Evolutionary conservation across 35 echinoderm and acorn worm species (phyloP), one percentile per base, ranked within the genome.

Genomic region (Apostichopus parvimensis): DNA sequence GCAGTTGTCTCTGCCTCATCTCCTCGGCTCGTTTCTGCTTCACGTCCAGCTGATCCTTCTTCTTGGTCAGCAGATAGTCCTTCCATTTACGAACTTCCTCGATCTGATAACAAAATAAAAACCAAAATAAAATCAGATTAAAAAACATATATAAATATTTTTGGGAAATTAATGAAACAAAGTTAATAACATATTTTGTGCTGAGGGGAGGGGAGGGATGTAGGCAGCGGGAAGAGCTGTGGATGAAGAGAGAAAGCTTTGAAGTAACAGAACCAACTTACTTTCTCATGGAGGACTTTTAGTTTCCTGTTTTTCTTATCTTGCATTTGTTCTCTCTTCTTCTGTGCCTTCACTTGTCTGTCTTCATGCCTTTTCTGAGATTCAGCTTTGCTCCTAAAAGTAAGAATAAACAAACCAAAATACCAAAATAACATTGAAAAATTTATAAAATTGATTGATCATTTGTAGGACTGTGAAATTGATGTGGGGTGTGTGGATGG

Each of bases 311-410:
- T 79, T 80, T 96, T 96, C 20, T 94, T 93, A 55, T 94, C 95
- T 13, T 79, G 78, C 14, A 98, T 76, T 13, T 92, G 20, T 83
- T 93, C 97, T 56, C 97, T 82, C 88, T 96, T 93, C 93, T 91
- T 89, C 55, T 99, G 95, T 6, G 95, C 95, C 64, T 92, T 93
- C 9, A 79, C 90, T 61, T 99, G 95, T 15, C 95, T 94, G 57
- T 99, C 95, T 59, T 99, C 97, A 76, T 99, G 97, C 62, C 95
- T 89, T 70, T 94, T 96, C 92, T 96, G 94, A 78, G 95, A 79
- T 65, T 99, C 97, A 75, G 94, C 97, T 92, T 93, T 91, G 15
- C 95, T 96, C 91, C 97, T 99, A 71, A 18, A 82, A 4, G 25
- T 28, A 14, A 64, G 97, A 98, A 8, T 45, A 45, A 45, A 45